phyloP scores from a whole-genome alignment of 2,113 vertebrate genomes.

The Aleadryas rufinucha region DNA sequence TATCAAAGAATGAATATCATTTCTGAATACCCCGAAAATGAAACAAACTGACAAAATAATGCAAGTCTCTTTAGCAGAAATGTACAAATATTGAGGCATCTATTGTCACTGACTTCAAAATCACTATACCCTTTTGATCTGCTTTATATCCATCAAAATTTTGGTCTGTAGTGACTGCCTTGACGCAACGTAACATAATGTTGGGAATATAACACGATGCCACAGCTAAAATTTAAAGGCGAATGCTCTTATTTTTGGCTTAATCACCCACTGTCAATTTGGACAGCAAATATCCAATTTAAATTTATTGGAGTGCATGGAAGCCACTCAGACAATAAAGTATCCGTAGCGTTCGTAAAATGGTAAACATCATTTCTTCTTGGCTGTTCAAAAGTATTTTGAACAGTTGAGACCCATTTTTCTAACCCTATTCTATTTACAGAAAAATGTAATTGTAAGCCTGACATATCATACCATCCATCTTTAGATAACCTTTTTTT shows the following conservation, averaged over 20 bases:
- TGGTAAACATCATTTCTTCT: slow-evolving; percentile 63
- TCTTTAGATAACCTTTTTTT: background rate
- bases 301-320: slow-evolving; percentile 70
- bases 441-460: slow-evolving; percentile 45
- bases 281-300: slow-evolving; percentile 70
- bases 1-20: slow-evolving; percentile 70
- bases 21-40: slow-evolving; percentile 69
- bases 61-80: slow-evolving; percentile 66
- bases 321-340: slow-evolving; percentile 69
- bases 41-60: slow-evolving; percentile 78
- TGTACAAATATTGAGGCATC: slow-evolving; percentile 70
- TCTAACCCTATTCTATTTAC: slow-evolving; percentile 35
- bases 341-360: slow-evolving; percentile 45
- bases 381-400: slow-evolving; percentile 58
- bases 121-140: slow-evolving; percentile 70
- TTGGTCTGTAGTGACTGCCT: slow-evolving; percentile 63
- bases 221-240: slow-evolving; percentile 72
- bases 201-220: slow-evolving; percentile 40
- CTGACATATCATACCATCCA: background rate
- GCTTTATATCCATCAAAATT: slow-evolving; percentile 73
- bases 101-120: slow-evolving; percentile 72
- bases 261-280: slow-evolving; percentile 67
- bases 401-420: slow-evolving; percentile 48
- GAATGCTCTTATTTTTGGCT: slow-evolving; percentile 69
- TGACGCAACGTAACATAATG: slow-evolving; percentile 54